phyloP scores from a whole-genome alignment of 2,888 invertebrate genomes.

The Cosmopolites sordidus region DNA sequence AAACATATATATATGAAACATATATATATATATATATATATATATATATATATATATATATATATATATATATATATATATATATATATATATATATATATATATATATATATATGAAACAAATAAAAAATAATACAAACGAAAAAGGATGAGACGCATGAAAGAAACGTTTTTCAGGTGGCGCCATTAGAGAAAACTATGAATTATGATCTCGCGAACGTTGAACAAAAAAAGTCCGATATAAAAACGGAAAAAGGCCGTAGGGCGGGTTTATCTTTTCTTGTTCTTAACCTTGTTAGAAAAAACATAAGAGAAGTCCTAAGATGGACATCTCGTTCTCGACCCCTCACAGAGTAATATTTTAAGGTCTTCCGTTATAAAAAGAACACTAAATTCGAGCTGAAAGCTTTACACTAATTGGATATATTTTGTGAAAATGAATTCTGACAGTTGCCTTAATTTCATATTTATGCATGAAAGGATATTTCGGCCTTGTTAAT shows the following conservation, averaged over 20 bases:
- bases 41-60: no score
- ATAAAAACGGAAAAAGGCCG: slow-evolving; percentile 13
- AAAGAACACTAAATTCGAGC: slow-evolving; percentile 21
- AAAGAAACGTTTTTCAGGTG: no score
- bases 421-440: slow-evolving; percentile 24
- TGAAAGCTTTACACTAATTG: slow-evolving; percentile 16
- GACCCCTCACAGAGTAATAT: slow-evolving; percentile 25
- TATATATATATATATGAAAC: no score
- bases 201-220: neutral
- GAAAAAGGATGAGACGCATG: no score
- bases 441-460: no score
- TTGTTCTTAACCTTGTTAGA: slow-evolving; percentile 27
- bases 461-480: no score
- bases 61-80: no score
- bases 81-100: no score
- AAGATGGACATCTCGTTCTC: slow-evolving; percentile 25
- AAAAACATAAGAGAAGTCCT: slow-evolving; percentile 26
- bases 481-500: no score
- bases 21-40: no score
- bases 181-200: neutral
- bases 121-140: no score
- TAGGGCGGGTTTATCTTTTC: slow-evolving; percentile 21
- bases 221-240: slow-evolving; percentile 6
- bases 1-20: no score
- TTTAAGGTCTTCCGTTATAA: slow-evolving; percentile 21